A percentile compares a stretch with the other conserved stretches of the same genome.
phyloP scores from a whole-genome alignment of 1,140 invertebrate genomes.

The Penaeus vannamei region DNA sequence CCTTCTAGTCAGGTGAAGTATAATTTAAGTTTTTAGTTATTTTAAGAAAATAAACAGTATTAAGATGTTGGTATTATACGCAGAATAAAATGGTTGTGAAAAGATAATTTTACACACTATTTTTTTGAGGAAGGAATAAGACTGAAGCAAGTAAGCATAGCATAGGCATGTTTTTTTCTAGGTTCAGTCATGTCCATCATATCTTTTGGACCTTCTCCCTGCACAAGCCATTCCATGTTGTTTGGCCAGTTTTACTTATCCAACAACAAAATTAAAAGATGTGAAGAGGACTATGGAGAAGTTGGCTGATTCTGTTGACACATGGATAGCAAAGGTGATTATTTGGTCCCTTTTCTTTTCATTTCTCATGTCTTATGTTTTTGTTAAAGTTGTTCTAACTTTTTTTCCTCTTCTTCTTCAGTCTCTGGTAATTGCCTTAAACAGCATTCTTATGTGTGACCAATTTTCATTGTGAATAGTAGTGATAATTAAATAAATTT shows the following conservation, averaged over 20 bases:
- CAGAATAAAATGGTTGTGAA: too few relatives aligned
- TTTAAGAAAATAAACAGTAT: neutral
- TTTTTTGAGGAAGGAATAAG: too few relatives aligned
- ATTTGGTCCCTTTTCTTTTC: neutral
- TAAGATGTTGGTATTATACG: neutral
- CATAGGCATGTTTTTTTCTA: neutral
- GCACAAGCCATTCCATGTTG: slow-evolving; percentile 3
- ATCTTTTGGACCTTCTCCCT: neutral
- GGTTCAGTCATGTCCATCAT: slow-evolving; percentile 1
- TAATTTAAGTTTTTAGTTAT: neutral
- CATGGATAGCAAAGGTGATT: neutral
- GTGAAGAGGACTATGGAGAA: neutral
- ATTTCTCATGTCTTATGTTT: too few relatives aligned
- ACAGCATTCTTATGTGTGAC: too few relatives aligned
- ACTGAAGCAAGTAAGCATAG: too few relatives aligned
- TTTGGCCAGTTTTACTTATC: neutral
- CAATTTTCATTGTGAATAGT: too few relatives aligned
- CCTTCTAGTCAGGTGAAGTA: neutral
- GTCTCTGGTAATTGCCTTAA: too few relatives aligned
- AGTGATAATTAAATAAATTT: too few relatives aligned
- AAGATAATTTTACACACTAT: too few relatives aligned
- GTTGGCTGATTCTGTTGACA: neutral
- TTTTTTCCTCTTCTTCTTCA: too few relatives aligned
- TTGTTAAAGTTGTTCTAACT: too few relatives aligned
- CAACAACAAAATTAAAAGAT: neutral